Evolutionary conservation across 2,797 vertebrate genomes (phyloP), one percentile per base, ranked within the genome.

Genomic region (Aphelocoma californica): DNA sequence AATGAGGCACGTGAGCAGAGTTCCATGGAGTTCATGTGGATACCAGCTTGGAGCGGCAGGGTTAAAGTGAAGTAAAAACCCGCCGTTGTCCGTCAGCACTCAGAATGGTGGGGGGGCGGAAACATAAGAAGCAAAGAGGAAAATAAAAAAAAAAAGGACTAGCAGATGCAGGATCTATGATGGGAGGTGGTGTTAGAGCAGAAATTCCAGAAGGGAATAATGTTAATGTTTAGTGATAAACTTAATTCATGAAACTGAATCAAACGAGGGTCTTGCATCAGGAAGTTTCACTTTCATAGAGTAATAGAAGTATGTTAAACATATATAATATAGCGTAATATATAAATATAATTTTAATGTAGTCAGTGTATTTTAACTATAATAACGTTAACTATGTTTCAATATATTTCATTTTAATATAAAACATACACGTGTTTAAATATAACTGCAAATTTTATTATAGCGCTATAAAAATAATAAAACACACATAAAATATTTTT

Each of bases 11-110:
- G 11, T 0, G 47, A n/a, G 34, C 61, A 0, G 34, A 5, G 13
- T 4, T 32, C 42, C 42, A 2, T 9, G 15, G 56, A 36, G 45
- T 21, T 40, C 16, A 0, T 0, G n/a, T 1, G 11, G 19, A 5
- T 14, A 11, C 13, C 29, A 8, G 31, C 13, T 4, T 10, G 18
- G 54, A 3, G 19, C 1, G 5, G 5, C 2, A 10, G 3, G 7
- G 21, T 40, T 40, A 8, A 19, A 29, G 23, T 11, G n/a, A 51
- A 53, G 42, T 42, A 12, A 67, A 62, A 47, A 0, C 5, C 2
- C 53, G 9, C 10, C 3, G 2, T 24, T 17, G 7, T 34, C 18
- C 7, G 14, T n/a, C 36, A 17, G 34, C n/a, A 7, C 32, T 24
- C 32, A 25, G 38, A 32, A 5, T 20, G 1, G 11, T 36, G 6